Evolutionary conservation across 2,888 invertebrate genomes (phyloP).

Genomic region (Galeruca laticollis): DNA sequence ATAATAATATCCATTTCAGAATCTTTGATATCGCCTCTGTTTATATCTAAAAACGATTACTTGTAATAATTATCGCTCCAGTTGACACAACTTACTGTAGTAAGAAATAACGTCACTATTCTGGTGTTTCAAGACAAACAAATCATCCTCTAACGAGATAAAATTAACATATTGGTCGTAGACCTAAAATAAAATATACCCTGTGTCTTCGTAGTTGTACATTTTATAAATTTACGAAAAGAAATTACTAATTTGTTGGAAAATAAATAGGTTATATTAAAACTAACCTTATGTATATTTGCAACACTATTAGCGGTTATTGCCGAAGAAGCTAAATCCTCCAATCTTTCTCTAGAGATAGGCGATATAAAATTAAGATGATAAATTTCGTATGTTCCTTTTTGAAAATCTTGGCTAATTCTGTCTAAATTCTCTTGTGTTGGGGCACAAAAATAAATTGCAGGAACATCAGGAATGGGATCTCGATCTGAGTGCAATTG

Average conservation of each 20-base stretch:
- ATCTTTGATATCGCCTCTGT: conserved; percentile 93
- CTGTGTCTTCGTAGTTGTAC: conserved; percentile 10
- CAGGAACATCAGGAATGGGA: conserved; percentile 98
- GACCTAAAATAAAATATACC: conserved; percentile 69
- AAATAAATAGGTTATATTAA: too few species aligned
- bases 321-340: conserved; percentile 94
- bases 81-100: conserved; percentile 76
- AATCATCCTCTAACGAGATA: conserved; percentile 96
- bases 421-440: conserved; percentile 95
- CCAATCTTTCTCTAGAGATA: conserved; percentile 91
- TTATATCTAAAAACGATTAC: conserved; percentile 77
- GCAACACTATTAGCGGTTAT: conserved; percentile 91
- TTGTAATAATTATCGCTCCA: conserved; percentile 18
- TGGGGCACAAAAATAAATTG: conserved; percentile 97
- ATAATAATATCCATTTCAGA: conserved; percentile 95
- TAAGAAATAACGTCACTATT: conserved; percentile 92
- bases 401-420: conserved; percentile 90
- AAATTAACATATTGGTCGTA: conserved; percentile 99
- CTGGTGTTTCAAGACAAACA: conserved; percentile 94
- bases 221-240: too few species aligned
- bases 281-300: conserved; percentile 86
- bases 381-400: conserved; percentile 92
- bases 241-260: too few species aligned
- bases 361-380: conserved; percentile 98
- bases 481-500: conserved; percentile 90